Percentiles rank a stretch among this genome's conserved stretches.
Conservation (phyloP, 2,888 invertebrate genomes). For the Apocheima hispidaria region DNA sequence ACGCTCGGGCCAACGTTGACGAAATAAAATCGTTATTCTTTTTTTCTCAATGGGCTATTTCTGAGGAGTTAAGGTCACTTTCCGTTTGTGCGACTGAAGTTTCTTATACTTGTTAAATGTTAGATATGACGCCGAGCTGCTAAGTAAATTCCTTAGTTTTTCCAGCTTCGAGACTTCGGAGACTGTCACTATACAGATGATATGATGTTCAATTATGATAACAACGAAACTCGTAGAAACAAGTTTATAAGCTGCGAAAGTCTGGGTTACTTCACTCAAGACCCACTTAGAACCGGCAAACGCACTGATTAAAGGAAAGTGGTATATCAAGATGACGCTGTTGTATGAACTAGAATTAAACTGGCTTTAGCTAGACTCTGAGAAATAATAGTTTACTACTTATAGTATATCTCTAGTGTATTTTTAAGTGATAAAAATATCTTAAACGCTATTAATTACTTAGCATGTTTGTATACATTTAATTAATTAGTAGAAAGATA, state of each 20-base stretch:
- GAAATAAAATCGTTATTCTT: slow-evolving; percentile 40
- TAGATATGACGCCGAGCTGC: neutral
- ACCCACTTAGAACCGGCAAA: slow-evolving; percentile 50
- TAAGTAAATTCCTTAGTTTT: neutral
- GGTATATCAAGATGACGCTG: slow-evolving; percentile 51
- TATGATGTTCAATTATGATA: slow-evolving; percentile 4
- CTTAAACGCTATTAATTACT: no score
- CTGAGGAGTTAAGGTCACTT: slow-evolving; percentile 40
- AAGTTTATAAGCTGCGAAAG: slow-evolving; percentile 12
- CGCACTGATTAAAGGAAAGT: slow-evolving; percentile 61
- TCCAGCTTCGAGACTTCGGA: neutral
- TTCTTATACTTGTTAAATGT: neutral
- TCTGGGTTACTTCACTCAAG: slow-evolving; percentile 32
- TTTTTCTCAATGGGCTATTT: slow-evolving; percentile 37
- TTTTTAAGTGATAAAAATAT: no score
- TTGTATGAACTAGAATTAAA: slow-evolving; percentile 34
- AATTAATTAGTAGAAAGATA: no score
- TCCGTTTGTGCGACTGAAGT: slow-evolving; percentile 12
- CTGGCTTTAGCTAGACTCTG: slow-evolving; percentile 17
- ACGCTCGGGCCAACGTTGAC: slow-evolving; percentile 37
- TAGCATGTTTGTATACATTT: no score
- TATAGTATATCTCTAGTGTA: no score
- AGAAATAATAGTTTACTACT: slow-evolving; percentile 1
- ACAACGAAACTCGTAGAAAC: slow-evolving; percentile 1
- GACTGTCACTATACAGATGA: neutral